Conservation (phyloP, 2,888 invertebrate genomes). For the Metellina segmentata region DNA sequence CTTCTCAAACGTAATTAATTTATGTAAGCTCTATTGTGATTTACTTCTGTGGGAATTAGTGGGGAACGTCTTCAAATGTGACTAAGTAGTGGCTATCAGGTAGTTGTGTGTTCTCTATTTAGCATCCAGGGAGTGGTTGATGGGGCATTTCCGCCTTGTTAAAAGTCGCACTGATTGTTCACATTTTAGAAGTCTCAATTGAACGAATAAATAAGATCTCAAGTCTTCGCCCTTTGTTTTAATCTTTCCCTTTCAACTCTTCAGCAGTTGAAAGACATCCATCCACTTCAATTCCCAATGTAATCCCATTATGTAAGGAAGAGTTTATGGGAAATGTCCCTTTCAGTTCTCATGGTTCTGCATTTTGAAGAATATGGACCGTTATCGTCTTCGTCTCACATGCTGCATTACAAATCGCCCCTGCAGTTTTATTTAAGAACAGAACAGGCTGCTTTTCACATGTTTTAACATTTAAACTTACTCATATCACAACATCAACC, state of each 20-base stretch:
- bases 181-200: slow-evolving; percentile 12
- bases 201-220: slow-evolving; percentile 2
- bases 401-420: too few species aligned
- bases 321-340: too few species aligned
- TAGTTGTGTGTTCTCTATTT: slow-evolving; percentile 23
- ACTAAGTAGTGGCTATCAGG: slow-evolving; percentile 28
- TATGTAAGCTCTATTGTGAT: slow-evolving; percentile 55
- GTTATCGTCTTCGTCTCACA: too few species aligned
- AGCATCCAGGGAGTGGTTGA: slow-evolving; percentile 6
- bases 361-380: too few species aligned
- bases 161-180: slow-evolving; percentile 15
- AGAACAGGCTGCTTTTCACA: too few species aligned
- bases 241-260: neutral
- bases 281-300: neutral
- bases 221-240: neutral
- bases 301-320: too few species aligned
- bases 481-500: too few species aligned
- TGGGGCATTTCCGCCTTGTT: slow-evolving; percentile 48
- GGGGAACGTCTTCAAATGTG: slow-evolving; percentile 6
- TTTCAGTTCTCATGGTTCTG: too few species aligned
- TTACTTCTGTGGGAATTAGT: slow-evolving; percentile 54
- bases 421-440: too few species aligned
- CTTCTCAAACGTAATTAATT: slow-evolving; percentile 47
- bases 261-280: neutral
- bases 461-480: too few species aligned